Evolutionary conservation across 2,113 vertebrate genomes (phyloP).

Genomic region (Myotis yumanensis): DNA sequence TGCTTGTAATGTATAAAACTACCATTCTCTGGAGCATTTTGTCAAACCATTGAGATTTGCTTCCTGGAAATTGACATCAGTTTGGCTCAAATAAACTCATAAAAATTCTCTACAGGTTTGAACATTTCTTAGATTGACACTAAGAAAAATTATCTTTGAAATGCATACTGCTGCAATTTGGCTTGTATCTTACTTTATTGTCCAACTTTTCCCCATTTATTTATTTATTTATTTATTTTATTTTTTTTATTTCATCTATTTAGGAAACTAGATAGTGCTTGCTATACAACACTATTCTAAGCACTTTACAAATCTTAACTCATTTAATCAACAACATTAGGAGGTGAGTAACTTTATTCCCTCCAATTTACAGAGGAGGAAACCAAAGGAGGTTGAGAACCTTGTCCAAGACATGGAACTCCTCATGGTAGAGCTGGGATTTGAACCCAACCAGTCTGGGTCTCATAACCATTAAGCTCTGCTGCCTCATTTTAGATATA

Average conservation of each 20-base stretch:
- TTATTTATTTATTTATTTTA: constrained; percentile 16
- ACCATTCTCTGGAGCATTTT: background rate
- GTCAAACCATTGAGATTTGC: background rate
- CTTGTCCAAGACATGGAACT: background rate
- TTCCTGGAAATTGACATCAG: background rate
- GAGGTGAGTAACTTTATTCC: background rate
- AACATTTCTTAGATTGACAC: background rate
- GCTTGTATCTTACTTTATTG: background rate
- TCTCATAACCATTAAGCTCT: background rate
- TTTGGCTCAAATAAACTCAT: background rate
- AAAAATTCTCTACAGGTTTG: too few relatives aligned
- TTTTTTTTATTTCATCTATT: background rate
- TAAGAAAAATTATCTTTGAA: constrained; percentile 30
- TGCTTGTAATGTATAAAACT: background rate
- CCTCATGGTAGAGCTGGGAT: background rate
- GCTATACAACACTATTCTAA: background rate
- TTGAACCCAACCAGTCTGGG: background rate
- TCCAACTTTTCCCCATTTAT: background rate
- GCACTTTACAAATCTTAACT: background rate
- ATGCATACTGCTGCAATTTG: background rate
- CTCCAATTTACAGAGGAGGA: background rate
- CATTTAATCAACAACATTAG: background rate
- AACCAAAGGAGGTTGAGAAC: background rate
- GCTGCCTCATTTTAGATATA: background rate
- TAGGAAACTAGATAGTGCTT: background rate